Conservation (phyloP, 2,888 invertebrate species). For the Rotaria socialis region DNA sequence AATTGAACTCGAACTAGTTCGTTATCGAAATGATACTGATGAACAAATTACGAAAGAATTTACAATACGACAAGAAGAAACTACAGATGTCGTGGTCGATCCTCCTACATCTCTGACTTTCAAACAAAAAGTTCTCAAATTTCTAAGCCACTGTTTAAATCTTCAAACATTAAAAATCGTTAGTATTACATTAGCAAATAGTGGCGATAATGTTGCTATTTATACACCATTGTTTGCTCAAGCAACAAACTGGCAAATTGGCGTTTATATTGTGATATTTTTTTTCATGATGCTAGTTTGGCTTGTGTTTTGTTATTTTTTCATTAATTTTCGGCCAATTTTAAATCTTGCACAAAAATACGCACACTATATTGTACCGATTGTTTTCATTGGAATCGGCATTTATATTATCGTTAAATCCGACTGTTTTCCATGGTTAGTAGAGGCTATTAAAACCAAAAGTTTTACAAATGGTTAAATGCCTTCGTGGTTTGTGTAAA, state of each 20-base stretch:
- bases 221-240: constrained; percentile 33
- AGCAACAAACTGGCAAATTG: constrained; percentile 12
- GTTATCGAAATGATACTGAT: background rate
- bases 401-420: constrained; percentile 8
- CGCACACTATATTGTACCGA: background rate
- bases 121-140: background rate
- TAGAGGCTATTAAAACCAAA: background rate
- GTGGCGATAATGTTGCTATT: constrained; percentile 24
- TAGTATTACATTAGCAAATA: constrained; percentile 16
- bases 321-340: constrained; percentile 6
- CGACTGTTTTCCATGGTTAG: constrained; percentile 16
- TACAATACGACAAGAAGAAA: background rate
- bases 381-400: background rate
- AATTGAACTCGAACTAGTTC: background rate
- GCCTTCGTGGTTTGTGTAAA: no score
- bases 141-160: background rate
- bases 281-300: background rate
- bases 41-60: background rate
- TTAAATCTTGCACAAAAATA: constrained; percentile 6
- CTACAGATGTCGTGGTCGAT: no score
- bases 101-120: background rate
- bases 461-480: constrained; percentile 5
- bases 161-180: constrained; percentile 5
- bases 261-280: background rate
- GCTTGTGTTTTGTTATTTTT: background rate